phyloP scores from a whole-genome alignment of 2,888 invertebrate genomes.

The Anoncus sp. region DNA sequence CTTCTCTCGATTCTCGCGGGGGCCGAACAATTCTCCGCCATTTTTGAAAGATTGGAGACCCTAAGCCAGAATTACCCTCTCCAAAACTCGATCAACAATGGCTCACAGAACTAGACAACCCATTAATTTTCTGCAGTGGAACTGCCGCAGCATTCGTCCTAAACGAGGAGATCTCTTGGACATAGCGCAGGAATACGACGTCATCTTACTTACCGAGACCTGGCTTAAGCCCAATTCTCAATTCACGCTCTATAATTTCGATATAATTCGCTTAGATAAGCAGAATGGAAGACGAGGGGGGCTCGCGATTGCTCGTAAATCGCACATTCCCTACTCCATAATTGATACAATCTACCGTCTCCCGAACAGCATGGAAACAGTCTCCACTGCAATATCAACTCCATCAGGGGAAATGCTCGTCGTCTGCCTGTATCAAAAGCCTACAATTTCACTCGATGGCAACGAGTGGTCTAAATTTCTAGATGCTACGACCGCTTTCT shows the following conservation, averaged over 20 bases:
- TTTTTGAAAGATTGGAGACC: not conserved
- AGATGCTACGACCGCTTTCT: not conserved
- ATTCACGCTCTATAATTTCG: constrained; percentile 2
- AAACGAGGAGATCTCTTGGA: too few species aligned
- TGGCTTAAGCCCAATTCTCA: constrained; percentile 19
- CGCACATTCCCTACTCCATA: constrained; percentile 3
- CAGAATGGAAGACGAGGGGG: not conserved
- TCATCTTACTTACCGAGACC: constrained; percentile 34
- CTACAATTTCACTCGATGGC: too few species aligned
- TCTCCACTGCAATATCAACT: not conserved
- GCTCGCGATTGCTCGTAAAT: constrained; percentile 5
- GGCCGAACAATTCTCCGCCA: constrained; percentile 10
- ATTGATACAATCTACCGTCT: not conserved
- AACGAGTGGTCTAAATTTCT: constrained; percentile 24
- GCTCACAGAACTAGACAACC: not conserved
- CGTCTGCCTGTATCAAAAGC: not conserved
- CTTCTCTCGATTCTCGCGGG: constrained; percentile 3
- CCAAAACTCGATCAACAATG: not conserved
- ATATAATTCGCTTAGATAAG: constrained; percentile 11
- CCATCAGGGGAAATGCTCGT: not conserved
- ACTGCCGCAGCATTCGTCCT: too few species aligned
- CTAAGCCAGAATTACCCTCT: not conserved
- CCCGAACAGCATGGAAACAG: constrained; percentile 13
- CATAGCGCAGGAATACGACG: constrained; percentile 8
- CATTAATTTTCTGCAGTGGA: too few species aligned